Percentiles rank a stretch among this genome's conserved stretches.
Evolutionary conservation across 2,113 vertebrate genomes (phyloP).

Genomic region (Marmota monax): DNA sequence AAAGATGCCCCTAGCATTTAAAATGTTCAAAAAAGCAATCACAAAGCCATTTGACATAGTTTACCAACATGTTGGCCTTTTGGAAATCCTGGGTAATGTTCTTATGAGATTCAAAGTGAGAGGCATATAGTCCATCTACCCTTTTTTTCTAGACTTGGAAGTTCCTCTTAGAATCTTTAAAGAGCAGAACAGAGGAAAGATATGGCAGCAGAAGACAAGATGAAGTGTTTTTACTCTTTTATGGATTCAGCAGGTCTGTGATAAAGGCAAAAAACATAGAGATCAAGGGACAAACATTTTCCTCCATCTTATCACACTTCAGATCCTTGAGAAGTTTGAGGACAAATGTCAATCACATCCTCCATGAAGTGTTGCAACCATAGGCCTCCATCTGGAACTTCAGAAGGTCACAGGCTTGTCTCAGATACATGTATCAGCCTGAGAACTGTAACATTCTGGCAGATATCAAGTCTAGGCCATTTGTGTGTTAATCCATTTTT

Average conservation of each 20-base stretch:
- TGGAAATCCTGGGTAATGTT: constrained; percentile 9
- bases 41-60: neutral
- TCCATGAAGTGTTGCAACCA: neutral
- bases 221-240: neutral
- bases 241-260: neutral
- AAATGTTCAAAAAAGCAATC: constrained; percentile 17
- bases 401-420: neutral
- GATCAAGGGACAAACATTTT: neutral
- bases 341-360: neutral
- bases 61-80: constrained; percentile 36
- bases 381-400: neutral
- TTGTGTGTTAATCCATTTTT: neutral
- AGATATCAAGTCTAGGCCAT: neutral
- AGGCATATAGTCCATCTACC: neutral
- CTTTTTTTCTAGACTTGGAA: neutral
- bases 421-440: neutral
- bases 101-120: constrained; percentile 28
- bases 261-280: neutral
- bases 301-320: neutral
- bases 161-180: neutral
- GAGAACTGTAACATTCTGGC: neutral
- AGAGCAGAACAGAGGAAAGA: neutral
- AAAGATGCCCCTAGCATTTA: neutral
- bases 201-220: neutral
- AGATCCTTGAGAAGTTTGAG: neutral